Conservation (phyloP, 2,888 invertebrate species). For the Drosophila picticornis region DNA sequence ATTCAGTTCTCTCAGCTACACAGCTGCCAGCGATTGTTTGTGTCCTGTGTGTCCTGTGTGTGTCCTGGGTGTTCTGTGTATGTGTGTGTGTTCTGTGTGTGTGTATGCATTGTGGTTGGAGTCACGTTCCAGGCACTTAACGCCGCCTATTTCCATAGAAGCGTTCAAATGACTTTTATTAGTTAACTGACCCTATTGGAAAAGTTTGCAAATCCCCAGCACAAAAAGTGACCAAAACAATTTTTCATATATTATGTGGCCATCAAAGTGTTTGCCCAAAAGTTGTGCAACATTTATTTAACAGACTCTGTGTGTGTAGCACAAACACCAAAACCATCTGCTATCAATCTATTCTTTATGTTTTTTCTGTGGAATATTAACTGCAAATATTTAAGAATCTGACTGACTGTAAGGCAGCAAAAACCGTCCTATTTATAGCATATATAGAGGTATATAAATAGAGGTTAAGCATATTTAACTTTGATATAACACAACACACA, state of each 20-base stretch:
- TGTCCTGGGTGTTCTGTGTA: not conserved
- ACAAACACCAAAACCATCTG: not conserved
- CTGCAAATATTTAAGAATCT: not conserved
- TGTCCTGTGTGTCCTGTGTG: conserved; percentile 3
- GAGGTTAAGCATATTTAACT: not conserved
- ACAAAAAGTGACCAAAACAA: conserved; percentile 30
- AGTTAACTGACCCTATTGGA: conserved; percentile 59
- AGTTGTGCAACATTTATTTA: conserved; percentile 5
- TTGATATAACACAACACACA: not conserved
- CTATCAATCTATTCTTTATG: conserved; percentile 3
- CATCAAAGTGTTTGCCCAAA: conserved; percentile 9
- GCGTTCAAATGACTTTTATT: conserved; percentile 71
- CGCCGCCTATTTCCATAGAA: conserved; percentile 34
- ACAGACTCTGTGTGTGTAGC: no score
- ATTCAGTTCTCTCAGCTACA: conserved; percentile 50
- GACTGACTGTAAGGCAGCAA: not conserved
- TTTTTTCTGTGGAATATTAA: not conserved
- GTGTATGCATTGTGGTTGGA: conserved; percentile 46
- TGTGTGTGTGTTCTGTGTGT: not conserved
- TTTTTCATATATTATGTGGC: conserved; percentile 19
- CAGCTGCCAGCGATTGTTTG: conserved; percentile 43
- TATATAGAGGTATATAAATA: not conserved
- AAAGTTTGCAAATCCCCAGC: conserved; percentile 44
- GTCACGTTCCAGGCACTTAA: conserved; percentile 52
- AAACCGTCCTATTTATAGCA: not conserved